phyloP scores from a whole-genome alignment of 2,113 vertebrate species.

The Galemys pyrenaicus region DNA sequence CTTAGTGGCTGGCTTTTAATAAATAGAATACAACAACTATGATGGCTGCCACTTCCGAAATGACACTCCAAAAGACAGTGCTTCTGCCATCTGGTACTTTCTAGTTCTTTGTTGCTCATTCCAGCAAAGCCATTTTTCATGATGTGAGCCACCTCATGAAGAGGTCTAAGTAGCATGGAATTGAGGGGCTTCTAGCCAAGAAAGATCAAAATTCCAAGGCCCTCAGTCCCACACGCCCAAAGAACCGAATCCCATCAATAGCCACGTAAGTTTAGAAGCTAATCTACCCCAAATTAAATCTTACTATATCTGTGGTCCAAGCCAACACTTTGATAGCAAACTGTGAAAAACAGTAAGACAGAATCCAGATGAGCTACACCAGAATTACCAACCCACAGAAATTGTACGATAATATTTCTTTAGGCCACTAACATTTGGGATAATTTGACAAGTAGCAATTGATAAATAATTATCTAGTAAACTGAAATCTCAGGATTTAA shows the following conservation, averaged over 20 bases:
- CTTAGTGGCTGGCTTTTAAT: not conserved
- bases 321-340: too few species aligned
- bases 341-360: not conserved
- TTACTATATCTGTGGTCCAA: not conserved
- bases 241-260: not conserved
- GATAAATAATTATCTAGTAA: not conserved
- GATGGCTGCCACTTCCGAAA: not conserved
- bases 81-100: not conserved
- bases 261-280: not conserved
- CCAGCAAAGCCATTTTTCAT: not conserved
- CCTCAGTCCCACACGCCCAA: not conserved
- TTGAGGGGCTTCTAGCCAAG: not conserved
- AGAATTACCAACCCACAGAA: not conserved
- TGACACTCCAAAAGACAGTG: not conserved
- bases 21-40: not conserved
- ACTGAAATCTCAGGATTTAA: not conserved
- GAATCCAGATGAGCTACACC: not conserved
- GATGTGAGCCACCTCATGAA: not conserved
- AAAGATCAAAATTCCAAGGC: not conserved
- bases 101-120: not conserved
- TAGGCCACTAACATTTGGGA: not conserved
- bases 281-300: not conserved
- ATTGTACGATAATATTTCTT: not conserved
- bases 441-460: not conserved
- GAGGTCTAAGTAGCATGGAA: not conserved